phyloP scores from a whole-genome alignment of 2,888 invertebrate genomes.

The Coleophora deauratella region DNA sequence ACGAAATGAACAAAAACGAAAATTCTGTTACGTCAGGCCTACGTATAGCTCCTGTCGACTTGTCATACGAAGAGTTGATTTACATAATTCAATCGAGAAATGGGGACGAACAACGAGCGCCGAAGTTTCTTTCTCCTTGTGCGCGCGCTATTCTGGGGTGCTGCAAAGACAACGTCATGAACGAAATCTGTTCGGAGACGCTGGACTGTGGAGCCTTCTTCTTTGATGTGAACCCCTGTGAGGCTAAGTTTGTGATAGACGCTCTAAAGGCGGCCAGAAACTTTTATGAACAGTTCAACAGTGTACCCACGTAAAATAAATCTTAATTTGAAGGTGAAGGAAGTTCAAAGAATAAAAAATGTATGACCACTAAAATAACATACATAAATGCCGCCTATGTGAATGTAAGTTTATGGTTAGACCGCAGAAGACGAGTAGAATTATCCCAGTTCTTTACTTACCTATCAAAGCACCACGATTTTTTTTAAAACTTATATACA shows the following conservation, averaged over 20 bases:
- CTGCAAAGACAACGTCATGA: constrained; percentile 70
- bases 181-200: constrained; percentile 80
- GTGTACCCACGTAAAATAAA: constrained; percentile 12
- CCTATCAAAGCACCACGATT: too few relatives aligned
- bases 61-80: constrained; percentile 45
- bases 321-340: too few relatives aligned
- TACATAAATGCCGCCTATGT: too few relatives aligned
- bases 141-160: constrained; percentile 85
- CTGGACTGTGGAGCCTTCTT: constrained; percentile 82
- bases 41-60: constrained; percentile 35
- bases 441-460: too few relatives aligned
- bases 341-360: too few relatives aligned
- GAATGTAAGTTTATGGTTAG: too few relatives aligned
- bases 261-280: constrained; percentile 67
- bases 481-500: too few relatives aligned
- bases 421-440: too few relatives aligned
- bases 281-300: constrained; percentile 48
- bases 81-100: constrained; percentile 37
- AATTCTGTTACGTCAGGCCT: constrained; percentile 34
- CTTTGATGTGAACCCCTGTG: constrained; percentile 85
- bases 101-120: constrained; percentile 23
- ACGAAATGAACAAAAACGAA: too few relatives aligned
- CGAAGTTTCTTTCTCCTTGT: constrained; percentile 71
- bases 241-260: constrained; percentile 70
- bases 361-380: too few relatives aligned